A percentile compares a stretch with the other conserved stretches of the same genome.
Evolutionary conservation across 2,888 invertebrate species (phyloP).

Genomic region (Alloscopus bannaensis): DNA sequence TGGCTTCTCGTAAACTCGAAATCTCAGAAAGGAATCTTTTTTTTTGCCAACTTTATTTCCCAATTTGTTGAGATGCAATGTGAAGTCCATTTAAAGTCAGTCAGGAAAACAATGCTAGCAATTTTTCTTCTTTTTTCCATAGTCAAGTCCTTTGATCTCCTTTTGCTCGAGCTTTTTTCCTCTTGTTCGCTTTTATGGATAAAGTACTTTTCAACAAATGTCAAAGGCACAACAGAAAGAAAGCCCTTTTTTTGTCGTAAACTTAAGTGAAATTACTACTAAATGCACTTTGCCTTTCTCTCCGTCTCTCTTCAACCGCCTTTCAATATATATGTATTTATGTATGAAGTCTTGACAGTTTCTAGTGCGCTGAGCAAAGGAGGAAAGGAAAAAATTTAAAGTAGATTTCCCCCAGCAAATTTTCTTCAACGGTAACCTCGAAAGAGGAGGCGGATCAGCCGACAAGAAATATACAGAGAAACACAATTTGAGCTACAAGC

Average conservation of each 20-base stretch:
- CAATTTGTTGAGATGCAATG: too few species aligned
- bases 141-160: constrained; percentile 16
- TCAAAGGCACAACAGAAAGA: constrained; percentile 29
- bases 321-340: constrained; percentile 14
- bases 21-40: too few species aligned
- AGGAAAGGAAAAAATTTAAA: constrained; percentile 26
- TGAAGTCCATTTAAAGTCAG: too few species aligned
- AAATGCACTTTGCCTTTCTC: constrained; percentile 44
- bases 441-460: constrained; percentile 20
- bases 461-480: constrained; percentile 15
- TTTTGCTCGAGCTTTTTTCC: too few species aligned
- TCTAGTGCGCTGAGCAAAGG: neutral
- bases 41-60: too few species aligned
- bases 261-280: constrained; percentile 20
- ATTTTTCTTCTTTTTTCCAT: too few species aligned
- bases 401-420: constrained; percentile 3
- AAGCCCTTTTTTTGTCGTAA: constrained; percentile 21
- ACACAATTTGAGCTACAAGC: too few species aligned
- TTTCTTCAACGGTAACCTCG: neutral
- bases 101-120: neutral
- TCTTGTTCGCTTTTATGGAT: too few species aligned
- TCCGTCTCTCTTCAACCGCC: neutral
- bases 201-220: constrained; percentile 19
- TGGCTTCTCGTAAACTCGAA: too few species aligned
- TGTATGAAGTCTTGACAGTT: constrained; percentile 30